Percentiles rank a stretch among this genome's conserved stretches.
These are phyloP conservation scores for Venturia canescens DNA, from an alignment of 1,140 invertebrate species.

Conservation along the genomic window DNA sequence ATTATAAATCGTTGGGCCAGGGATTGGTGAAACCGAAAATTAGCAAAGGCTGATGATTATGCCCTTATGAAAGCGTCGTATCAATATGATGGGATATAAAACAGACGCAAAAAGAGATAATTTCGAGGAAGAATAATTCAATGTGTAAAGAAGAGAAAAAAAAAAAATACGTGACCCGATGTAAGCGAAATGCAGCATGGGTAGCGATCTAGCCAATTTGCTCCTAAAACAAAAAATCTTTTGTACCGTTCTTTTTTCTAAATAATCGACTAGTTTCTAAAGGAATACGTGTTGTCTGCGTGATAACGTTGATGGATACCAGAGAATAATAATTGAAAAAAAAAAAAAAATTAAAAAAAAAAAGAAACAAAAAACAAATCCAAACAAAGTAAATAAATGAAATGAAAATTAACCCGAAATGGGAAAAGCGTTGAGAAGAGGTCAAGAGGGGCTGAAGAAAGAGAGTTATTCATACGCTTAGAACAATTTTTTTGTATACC, in stretches of 20 bases:
- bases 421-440: neutral
- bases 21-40: neutral
- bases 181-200: slow-evolving; percentile 54
- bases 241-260: slow-evolving; percentile 74
- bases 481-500: slow-evolving; percentile 56
- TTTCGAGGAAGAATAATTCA: slow-evolving; percentile 45
- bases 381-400: too few species aligned
- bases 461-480: slow-evolving; percentile 59
- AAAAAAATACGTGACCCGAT: slow-evolving; percentile 12
- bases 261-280: slow-evolving; percentile 69
- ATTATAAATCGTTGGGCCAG: slow-evolving; percentile 50
- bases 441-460: slow-evolving; percentile 36
- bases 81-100: slow-evolving; percentile 61
- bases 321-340: slow-evolving; percentile 6
- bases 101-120: slow-evolving; percentile 59
- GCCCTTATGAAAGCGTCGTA: slow-evolving; percentile 65
- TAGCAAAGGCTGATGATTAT: slow-evolving; percentile 16
- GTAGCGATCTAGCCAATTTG: slow-evolving; percentile 71
- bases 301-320: slow-evolving; percentile 2
- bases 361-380: too few species aligned
- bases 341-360: slow-evolving; percentile 2
- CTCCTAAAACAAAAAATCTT: slow-evolving; percentile 67
- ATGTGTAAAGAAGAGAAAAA: slow-evolving; percentile 3
- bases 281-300: slow-evolving; percentile 53
- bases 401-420: slow-evolving; percentile 27